Evolutionary conservation across 2,888 invertebrate genomes (phyloP).

Genomic region (Horisme vitalbata): DNA sequence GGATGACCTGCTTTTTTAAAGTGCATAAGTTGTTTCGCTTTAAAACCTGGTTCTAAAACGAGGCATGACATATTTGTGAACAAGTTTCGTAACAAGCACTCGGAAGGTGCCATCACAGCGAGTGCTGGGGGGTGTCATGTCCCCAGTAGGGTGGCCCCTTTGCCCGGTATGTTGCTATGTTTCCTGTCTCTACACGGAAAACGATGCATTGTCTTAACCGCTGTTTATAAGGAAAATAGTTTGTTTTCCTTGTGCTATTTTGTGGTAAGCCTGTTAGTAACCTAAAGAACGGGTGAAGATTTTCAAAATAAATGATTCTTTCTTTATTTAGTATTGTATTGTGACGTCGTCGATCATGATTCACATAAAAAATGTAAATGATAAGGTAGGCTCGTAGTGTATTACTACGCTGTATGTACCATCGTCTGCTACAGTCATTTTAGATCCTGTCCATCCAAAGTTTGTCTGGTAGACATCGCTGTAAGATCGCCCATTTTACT

Average conservation of each 20-base stretch:
- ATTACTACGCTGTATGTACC: too few species aligned
- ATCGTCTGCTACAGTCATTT: too few species aligned
- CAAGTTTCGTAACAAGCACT: conserved; percentile 12
- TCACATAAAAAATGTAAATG: neutral
- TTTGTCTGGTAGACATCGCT: too few species aligned
- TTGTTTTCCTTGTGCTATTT: conserved; percentile 4
- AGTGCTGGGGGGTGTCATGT: conserved; percentile 7
- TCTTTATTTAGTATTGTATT: too few species aligned
- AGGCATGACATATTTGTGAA: conserved; percentile 9
- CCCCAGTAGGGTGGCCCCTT: conserved; percentile 14
- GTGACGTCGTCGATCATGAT: neutral
- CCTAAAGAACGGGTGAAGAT: too few species aligned
- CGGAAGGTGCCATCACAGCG: conserved; percentile 18
- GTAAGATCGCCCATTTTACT: too few species aligned
- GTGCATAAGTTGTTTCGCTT: neutral
- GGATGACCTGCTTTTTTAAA: neutral
- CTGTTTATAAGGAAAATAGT: conserved; percentile 4
- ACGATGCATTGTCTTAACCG: conserved; percentile 10
- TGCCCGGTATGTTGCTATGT: conserved; percentile 5
- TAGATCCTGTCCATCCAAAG: too few species aligned
- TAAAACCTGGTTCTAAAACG: neutral
- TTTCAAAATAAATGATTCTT: too few species aligned
- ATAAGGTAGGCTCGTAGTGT: too few species aligned
- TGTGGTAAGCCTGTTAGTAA: neutral
- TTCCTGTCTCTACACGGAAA: conserved; percentile 16